Evolutionary conservation across 1,140 invertebrate genomes (phyloP).

Genomic region (Aradophagus sp.): DNA sequence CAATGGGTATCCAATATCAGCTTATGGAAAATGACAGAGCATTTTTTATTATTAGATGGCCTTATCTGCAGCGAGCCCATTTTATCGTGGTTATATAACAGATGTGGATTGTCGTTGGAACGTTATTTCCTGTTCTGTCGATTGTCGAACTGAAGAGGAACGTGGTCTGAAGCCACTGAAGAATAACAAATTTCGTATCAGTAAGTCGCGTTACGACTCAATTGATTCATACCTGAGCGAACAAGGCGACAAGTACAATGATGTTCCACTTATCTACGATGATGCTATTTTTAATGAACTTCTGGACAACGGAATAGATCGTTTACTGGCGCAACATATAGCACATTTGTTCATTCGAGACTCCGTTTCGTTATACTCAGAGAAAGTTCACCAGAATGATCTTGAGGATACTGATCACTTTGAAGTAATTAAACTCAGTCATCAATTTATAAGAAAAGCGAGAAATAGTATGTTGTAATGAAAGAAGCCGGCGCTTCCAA

Average conservation of each 20-base stretch:
- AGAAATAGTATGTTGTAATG: no score
- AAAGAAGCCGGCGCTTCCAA: no score
- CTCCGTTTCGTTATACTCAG: constrained; percentile 95
- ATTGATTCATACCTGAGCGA: constrained; percentile 97
- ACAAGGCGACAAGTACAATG: constrained; percentile 91
- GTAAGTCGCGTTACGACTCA: constrained; percentile 98
- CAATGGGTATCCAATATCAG: no score
- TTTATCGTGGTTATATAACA: constrained; percentile 93
- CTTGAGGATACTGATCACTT: constrained; percentile 97
- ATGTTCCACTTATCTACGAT: constrained; percentile 92
- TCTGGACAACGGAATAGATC: constrained; percentile 90
- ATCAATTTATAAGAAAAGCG: constrained; percentile 4
- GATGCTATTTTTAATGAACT: constrained; percentile 87
- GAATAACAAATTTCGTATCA: constrained; percentile 88
- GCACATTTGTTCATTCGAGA: constrained; percentile 99
- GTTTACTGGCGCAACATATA: constrained; percentile 93
- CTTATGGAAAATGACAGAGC: no score
- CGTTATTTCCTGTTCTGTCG: constrained; percentile 95
- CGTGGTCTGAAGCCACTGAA: constrained; percentile 86
- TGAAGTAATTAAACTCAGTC: constrained; percentile 80
- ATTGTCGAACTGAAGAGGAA: constrained; percentile 96
- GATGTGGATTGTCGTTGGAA: constrained; percentile 98
- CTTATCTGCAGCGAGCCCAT: constrained; percentile 95
- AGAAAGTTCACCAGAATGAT: constrained; percentile 97
- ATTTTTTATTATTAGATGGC: constrained; percentile 82